Evolutionary conservation across 2,888 invertebrate species (phyloP).

Genomic region (Lacanobia oleracea): DNA sequence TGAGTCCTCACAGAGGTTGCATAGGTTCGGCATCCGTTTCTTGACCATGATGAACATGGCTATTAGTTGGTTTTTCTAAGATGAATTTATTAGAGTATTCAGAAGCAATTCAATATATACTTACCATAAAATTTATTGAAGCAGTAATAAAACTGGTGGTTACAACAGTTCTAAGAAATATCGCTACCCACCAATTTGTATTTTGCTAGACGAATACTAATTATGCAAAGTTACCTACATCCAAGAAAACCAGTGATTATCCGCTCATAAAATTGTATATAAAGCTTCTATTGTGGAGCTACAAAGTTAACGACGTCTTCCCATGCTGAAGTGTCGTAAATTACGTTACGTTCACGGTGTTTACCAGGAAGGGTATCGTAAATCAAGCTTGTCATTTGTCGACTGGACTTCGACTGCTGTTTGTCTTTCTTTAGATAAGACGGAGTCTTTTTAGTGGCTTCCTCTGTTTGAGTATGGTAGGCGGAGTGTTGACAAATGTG

Average conservation of each 20-base stretch:
- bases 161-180: conserved; percentile 20
- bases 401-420: conserved; percentile 47
- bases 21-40: not conserved
- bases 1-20: not conserved
- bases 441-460: conserved; percentile 40
- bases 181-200: conserved; percentile 24
- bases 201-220: conserved; percentile 43
- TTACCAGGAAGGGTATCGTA: conserved; percentile 60
- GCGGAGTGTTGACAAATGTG: conserved; percentile 47
- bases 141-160: not conserved
- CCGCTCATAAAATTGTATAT: conserved; percentile 46
- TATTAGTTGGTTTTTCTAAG: not conserved
- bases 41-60: not conserved
- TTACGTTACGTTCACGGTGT: conserved; percentile 51
- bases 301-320: conserved; percentile 51
- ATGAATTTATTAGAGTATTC: not conserved
- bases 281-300: conserved; percentile 47
- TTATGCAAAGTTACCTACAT: conserved; percentile 44
- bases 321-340: conserved; percentile 53
- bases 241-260: conserved; percentile 44
- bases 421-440: conserved; percentile 54
- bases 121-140: conserved; percentile 17
- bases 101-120: not conserved
- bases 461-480: conserved; percentile 44
- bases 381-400: conserved; percentile 65